These are phyloP conservation scores for Acholoe squamosa DNA, from an alignment of 2,888 invertebrate species.

Conservation along the genomic window DNA sequence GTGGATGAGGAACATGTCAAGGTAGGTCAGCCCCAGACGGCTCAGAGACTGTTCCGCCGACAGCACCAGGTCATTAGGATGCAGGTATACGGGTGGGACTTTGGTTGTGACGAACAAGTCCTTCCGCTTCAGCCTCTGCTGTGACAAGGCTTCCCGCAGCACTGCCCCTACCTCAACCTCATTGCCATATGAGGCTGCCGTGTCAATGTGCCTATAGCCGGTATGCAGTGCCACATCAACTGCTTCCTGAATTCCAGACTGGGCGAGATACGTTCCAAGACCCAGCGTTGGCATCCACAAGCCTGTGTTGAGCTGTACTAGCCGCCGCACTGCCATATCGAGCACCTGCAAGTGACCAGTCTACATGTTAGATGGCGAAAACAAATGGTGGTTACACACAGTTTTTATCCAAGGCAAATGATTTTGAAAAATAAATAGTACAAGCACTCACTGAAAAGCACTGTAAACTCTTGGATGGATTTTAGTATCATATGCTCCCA, in stretches of 20 bases:
- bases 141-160: background rate
- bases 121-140: background rate
- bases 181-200: slow-evolving; percentile 41
- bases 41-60: slow-evolving; percentile 33
- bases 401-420: too few relatives aligned
- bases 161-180: slow-evolving; percentile 10
- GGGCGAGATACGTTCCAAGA: slow-evolving; percentile 41
- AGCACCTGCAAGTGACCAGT: background rate
- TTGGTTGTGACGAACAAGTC: slow-evolving; percentile 60
- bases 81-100: slow-evolving; percentile 53
- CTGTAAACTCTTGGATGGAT: too few relatives aligned
- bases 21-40: slow-evolving; percentile 26
- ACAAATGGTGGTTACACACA: too few relatives aligned
- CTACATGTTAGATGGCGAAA: too few relatives aligned
- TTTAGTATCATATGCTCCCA: too few relatives aligned
- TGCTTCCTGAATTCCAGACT: background rate
- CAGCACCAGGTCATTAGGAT: background rate
- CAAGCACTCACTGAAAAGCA: too few relatives aligned
- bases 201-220: slow-evolving; percentile 60
- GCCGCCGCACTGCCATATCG: slow-evolving; percentile 4
- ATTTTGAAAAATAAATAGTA: too few relatives aligned
- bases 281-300: slow-evolving; percentile 40
- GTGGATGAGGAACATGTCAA: slow-evolving; percentile 59
- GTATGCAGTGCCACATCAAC: slow-evolving; percentile 38
- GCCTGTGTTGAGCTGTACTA: slow-evolving; percentile 45